phyloP scores from a whole-genome alignment of 2,113 vertebrate species.

The Amphiprion ocellaris region DNA sequence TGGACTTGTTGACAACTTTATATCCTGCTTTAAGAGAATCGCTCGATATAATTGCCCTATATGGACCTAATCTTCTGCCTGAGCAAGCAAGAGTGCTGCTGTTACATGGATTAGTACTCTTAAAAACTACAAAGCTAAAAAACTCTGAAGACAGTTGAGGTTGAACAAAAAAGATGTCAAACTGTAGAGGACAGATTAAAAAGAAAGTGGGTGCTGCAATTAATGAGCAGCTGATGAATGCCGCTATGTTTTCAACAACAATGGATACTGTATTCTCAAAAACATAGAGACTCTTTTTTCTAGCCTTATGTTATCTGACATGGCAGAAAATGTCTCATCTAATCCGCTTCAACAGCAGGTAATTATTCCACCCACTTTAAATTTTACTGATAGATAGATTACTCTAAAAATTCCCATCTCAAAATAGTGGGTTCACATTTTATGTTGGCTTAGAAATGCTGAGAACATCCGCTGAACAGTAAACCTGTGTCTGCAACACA shows the following conservation, averaged over 20 bases:
- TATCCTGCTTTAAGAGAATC: neutral
- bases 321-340: neutral
- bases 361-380: neutral
- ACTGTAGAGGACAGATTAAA: neutral
- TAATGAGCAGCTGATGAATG: constrained; percentile 2
- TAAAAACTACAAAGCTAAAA: constrained; percentile 2
- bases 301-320: neutral
- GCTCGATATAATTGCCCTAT: neutral
- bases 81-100: neutral
- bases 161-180: constrained; percentile 11
- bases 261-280: constrained; percentile 5
- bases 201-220: neutral
- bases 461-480: neutral
- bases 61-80: constrained; percentile 7
- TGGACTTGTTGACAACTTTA: neutral
- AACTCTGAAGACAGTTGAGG: neutral
- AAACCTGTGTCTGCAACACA: neutral
- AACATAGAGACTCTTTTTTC: neutral
- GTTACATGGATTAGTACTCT: constrained; percentile 7
- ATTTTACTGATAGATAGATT: neutral
- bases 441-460: neutral
- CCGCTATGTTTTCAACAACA: neutral
- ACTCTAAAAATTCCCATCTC: neutral
- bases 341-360: neutral
- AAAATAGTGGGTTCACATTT: neutral